Percentiles rank a stretch among this genome's conserved stretches.
These are phyloP conservation scores for Drosophila tani DNA, from an alignment of 1,140 invertebrate genomes.

Conservation along the genomic window DNA sequence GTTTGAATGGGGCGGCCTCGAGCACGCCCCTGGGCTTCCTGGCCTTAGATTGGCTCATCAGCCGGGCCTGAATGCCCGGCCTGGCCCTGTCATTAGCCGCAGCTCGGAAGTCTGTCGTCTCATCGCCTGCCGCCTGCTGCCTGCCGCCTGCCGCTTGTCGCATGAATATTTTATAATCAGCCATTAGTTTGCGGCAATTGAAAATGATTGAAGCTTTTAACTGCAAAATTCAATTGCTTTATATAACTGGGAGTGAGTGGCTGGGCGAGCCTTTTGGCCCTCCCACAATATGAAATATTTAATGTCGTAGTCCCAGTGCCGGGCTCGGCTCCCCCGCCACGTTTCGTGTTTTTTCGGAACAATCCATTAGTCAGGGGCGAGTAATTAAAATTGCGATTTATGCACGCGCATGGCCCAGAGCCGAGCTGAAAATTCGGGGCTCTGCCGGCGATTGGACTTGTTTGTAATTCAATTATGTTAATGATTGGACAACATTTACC, in stretches of 20 bases:
- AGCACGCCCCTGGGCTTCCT: constrained; percentile 40
- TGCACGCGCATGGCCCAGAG: constrained; percentile 59
- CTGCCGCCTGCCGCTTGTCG: constrained; percentile 57
- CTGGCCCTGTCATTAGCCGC: constrained; percentile 56
- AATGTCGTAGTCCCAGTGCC: constrained; percentile 41
- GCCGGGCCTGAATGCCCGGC: not conserved
- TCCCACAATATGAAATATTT: constrained; percentile 71
- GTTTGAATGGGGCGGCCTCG: constrained; percentile 23
- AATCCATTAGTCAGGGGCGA: constrained; percentile 76
- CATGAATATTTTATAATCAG: constrained; percentile 83
- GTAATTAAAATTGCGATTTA: constrained; percentile 83
- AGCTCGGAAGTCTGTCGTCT: constrained; percentile 38
- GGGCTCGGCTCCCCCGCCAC: constrained; percentile 5
- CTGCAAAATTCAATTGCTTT: constrained; percentile 81
- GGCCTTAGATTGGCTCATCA: constrained; percentile 70
- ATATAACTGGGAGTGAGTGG: constrained; percentile 25
- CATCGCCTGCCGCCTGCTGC: constrained; percentile 62
- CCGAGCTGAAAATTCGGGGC: constrained; percentile 46
- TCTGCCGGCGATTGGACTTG: constrained; percentile 49
- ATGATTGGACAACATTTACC: constrained; percentile 85
- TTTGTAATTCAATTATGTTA: constrained; percentile 85
- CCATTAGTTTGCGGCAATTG: constrained; percentile 83
- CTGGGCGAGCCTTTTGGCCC: not conserved
- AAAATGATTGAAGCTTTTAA: constrained; percentile 84
- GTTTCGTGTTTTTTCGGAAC: constrained; percentile 42